Percentiles rank a stretch among this genome's conserved stretches.
These are phyloP conservation scores for Meloidogyne floridensis DNA, from an alignment of 1,140 invertebrate genomes.

Conservation along the genomic window DNA sequence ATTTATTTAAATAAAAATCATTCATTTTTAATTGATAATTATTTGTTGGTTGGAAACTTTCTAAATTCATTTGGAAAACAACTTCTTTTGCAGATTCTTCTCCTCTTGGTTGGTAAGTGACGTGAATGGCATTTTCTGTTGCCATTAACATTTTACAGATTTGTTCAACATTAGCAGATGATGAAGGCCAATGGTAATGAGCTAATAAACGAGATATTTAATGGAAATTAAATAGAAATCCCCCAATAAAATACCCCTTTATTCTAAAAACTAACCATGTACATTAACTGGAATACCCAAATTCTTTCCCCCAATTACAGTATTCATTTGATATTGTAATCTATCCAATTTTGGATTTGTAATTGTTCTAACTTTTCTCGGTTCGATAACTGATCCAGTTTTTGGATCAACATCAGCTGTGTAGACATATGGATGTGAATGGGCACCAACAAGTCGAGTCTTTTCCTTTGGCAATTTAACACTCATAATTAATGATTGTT, in stretches of 20 bases:
- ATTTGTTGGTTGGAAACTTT: too few species aligned
- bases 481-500: constrained; percentile 23
- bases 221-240: neutral
- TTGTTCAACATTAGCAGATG: neutral
- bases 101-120: too few species aligned
- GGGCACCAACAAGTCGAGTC: constrained; percentile 28
- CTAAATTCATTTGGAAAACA: too few species aligned
- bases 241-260: neutral
- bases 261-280: neutral
- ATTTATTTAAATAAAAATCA: too few species aligned
- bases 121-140: too few species aligned
- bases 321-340: constrained; percentile 11
- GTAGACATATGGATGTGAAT: constrained; percentile 31
- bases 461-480: constrained; percentile 40
- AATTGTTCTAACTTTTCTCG: constrained; percentile 34
- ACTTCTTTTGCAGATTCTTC: too few species aligned
- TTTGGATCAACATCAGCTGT: neutral
- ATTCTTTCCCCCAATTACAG: constrained; percentile 13
- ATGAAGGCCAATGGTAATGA: constrained; percentile 21
- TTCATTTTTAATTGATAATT: too few species aligned
- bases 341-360: constrained; percentile 16
- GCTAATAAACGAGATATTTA: neutral
- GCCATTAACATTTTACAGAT: too few species aligned
- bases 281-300: neutral
- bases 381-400: constrained; percentile 9